Base-by-base conservation (phyloP, 2,888 invertebrate species). In the Cordilura impudica region DNA sequence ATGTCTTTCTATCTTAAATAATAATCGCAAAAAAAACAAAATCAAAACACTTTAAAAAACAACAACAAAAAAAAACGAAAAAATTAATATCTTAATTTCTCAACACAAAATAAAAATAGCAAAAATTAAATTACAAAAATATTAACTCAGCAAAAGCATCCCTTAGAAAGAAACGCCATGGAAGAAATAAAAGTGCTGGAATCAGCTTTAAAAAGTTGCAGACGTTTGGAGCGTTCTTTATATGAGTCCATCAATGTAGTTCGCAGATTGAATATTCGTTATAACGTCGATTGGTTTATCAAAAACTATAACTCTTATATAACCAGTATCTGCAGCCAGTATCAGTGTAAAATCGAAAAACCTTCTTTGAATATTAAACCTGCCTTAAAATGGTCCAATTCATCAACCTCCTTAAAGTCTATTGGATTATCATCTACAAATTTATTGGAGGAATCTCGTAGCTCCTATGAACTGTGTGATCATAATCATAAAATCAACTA, bases 241-340 rank as follows among this genome's bases (percentile, higher is more conserved):
- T 69, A 79, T 56, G 51, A 73, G 3, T 82, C 84, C 5, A 84
- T 85, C 10, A 82, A 79, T 31, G 58, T 79, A 21, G 84, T 85
- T 23, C 82, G 84, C 1, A 83, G 84, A 5, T 81, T 85, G 0
- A 85, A 85, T 67, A 82, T 84, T 14, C 84, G 85, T 31, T 85
- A 85, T 75, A 85, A 85, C 39, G 77, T 83, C 0, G 84, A 84
- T 4, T 84, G 84, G 85, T 70, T 84, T 4, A 21, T 83, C 23
- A 72, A 82, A 39, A 85, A 84, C 67, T 84, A 84, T 29, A 82
- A 75, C 45, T 69, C 69, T 21, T 84, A 84, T 60, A 54, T 85
- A 65, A 76, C 82, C 5, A 82, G 77, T 21, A 83, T 84, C 21
- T 84, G 82, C 72, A 39, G 77, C 0, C 84, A 85, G 21, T 82